Conservation (phyloP, 2,113 vertebrate genomes). For the Morphnarchus princeps region DNA sequence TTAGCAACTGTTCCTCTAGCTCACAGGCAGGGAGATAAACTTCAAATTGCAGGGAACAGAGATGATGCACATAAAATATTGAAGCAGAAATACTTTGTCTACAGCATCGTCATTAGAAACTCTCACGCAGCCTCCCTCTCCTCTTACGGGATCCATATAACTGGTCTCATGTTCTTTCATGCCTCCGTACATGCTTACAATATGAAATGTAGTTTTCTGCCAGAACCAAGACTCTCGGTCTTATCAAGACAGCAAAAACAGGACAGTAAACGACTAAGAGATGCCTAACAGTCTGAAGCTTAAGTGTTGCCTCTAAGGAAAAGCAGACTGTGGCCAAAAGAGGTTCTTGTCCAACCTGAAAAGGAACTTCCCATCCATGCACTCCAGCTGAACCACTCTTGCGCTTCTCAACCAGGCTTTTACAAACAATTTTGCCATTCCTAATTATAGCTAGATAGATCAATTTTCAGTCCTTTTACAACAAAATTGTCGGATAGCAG, state of each 20-base stretch:
- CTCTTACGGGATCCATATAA: rapidly evolving
- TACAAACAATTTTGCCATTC: neutral
- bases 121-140: neutral
- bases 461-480: neutral
- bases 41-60: neutral
- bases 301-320: neutral
- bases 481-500: neutral
- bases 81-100: neutral
- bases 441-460: neutral
- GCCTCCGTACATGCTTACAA: neutral
- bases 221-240: neutral
- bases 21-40: neutral
- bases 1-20: neutral
- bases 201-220: neutral
- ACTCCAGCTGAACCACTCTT: neutral
- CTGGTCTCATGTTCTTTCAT: neutral
- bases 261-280: neutral
- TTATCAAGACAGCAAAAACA: neutral
- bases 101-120: neutral
- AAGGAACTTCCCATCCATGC: neutral
- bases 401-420: neutral
- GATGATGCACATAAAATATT: neutral
- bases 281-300: neutral
- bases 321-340: neutral
- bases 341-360: neutral